These are phyloP conservation scores for Patiria miniata DNA, from an alignment of 35 echinoderm and acorn worm genomes.

Conservation along the genomic window DNA sequence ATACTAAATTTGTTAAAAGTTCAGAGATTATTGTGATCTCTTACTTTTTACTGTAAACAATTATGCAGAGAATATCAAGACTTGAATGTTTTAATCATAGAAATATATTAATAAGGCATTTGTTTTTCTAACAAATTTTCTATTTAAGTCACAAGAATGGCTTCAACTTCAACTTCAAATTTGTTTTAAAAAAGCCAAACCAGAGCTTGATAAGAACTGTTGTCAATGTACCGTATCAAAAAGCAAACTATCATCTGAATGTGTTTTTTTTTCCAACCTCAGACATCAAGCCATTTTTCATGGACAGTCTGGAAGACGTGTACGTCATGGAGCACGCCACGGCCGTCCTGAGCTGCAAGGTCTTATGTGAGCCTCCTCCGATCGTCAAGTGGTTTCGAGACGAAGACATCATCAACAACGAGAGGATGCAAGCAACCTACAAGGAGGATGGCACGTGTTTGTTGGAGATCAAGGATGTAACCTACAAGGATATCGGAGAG, in stretches of 20 bases:
- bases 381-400: conserved; percentile 83
- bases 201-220: no score
- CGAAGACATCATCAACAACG: conserved; percentile 61
- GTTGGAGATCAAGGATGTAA: conserved; percentile 64
- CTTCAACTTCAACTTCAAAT: no score
- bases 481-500: conserved; percentile 85
- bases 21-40: no score
- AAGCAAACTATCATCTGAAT: not conserved
- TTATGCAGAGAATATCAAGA: no score
- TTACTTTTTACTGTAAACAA: no score
- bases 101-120: no score
- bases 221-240: no score
- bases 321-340: conserved; percentile 59
- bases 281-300: conserved; percentile 68
- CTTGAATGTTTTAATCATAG: no score
- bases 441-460: conserved; percentile 55
- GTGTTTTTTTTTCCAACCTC: not conserved
- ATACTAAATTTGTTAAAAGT: no score
- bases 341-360: conserved; percentile 62
- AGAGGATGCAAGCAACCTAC: conserved; percentile 51
- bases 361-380: conserved; percentile 65
- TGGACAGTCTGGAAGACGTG: conserved; percentile 78
- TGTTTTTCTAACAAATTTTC: no score
- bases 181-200: no score
- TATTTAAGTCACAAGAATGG: no score